Evolutionary conservation across 2,888 invertebrate genomes (phyloP), one percentile per base, ranked within the genome.

Genomic region (Pasiphila rectangulata): DNA sequence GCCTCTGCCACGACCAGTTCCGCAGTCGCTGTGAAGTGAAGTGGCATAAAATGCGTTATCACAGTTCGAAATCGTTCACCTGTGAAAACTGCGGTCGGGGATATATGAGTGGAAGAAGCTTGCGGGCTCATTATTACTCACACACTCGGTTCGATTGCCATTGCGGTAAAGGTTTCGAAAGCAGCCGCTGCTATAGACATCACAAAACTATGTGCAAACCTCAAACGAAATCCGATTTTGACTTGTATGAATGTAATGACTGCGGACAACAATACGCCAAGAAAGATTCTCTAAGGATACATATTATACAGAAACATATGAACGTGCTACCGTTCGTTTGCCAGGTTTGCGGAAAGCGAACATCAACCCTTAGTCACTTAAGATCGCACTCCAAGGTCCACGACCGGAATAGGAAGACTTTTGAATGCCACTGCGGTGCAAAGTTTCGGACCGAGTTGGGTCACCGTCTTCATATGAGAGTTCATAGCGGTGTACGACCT

Each of bases 221-320:
- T n/a, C 57, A 4, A 30, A 19, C 0, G 19, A 46, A 1, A 5
- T 30, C 7, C 13, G 55, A 38, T 2, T 44, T 57, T 2, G 24
- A 54, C 0, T 7, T 36, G 1, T 86, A 67, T 43, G 68, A 68
- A 2, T 87, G 87, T 42, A 69, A 83, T 23, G 51, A 82, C 1
- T 87, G 87, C 53, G 83, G 81, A 0, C 65, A 56, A 0, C 64
- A 60, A 0, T 87, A 86, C 50, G 63, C 70, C 2, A 75, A 75
- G 5, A 87, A 87, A 36, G 80, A 82, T 0, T 86, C 86, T 0
- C 46, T 87, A 0, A 69, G 73, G 1, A 72, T 76, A 1, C 86
- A 87, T 42, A 82, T 86, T 4, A 57, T 79, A 0, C 83, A 85
- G 25, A 87, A 87, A 51, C 86, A 87, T 52, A 45, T 86, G 0